Percentiles rank a stretch among this genome's conserved stretches.
Conservation (phyloP, 2,113 vertebrate species). For the Saimiri boliviensis region DNA sequence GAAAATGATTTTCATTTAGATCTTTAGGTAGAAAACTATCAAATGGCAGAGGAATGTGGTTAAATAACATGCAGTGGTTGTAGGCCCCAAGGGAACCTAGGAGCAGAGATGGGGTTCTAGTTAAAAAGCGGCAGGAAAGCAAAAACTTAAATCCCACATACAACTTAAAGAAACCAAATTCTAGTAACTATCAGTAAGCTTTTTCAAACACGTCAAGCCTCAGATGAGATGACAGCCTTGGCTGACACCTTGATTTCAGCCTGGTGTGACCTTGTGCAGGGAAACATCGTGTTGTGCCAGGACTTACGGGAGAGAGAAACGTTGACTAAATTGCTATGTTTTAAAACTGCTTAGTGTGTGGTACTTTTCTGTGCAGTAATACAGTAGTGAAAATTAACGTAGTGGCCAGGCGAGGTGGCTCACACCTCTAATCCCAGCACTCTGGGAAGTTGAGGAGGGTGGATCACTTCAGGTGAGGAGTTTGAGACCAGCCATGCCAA, state of each 20-base stretch:
- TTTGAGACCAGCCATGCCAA: too few relatives aligned
- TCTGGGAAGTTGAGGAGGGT: too few relatives aligned
- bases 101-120: neutral
- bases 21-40: neutral
- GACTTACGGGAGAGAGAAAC: neutral
- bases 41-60: neutral
- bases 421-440: too few relatives aligned
- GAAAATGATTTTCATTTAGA: neutral
- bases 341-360: neutral
- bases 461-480: too few relatives aligned
- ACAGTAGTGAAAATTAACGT: neutral
- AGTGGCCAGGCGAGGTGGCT: neutral
- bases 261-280: neutral
- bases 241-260: neutral
- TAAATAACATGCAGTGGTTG: fast-evolving
- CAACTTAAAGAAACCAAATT: neutral
- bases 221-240: neutral
- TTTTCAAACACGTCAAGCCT: too few relatives aligned
- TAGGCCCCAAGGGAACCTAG: neutral
- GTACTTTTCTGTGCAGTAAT: neutral
- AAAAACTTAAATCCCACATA: neutral
- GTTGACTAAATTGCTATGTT: neutral
- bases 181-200: neutral
- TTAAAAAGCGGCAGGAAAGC: neutral
- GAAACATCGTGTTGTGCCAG: neutral